These are phyloP conservation scores for Brachyopa scutellaris DNA, from an alignment of 2,888 invertebrate species.

Conservation along the genomic window DNA sequence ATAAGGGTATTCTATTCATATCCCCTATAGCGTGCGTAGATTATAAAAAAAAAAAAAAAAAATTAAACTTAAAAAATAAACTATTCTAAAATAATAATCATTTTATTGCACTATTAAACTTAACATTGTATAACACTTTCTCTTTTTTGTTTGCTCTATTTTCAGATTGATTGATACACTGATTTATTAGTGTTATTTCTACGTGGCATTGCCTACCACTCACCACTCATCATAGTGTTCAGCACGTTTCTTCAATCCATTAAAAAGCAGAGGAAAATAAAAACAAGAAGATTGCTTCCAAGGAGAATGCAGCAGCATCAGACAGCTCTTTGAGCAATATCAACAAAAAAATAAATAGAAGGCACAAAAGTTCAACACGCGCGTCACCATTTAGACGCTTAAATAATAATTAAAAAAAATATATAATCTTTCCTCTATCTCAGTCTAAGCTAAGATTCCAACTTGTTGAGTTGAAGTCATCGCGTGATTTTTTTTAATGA, in stretches of 20 bases:
- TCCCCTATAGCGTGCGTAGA: too few relatives aligned
- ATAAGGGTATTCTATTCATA: too few relatives aligned
- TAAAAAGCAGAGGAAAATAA: slow-evolving; percentile 5
- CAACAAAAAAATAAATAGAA: slow-evolving; percentile 14
- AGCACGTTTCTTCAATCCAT: slow-evolving; percentile 20
- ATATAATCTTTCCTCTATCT: slow-evolving; percentile 49
- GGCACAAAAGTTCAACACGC: slow-evolving; percentile 69
- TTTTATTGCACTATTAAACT: too few relatives aligned
- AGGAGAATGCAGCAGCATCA: slow-evolving; percentile 55
- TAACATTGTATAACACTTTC: slow-evolving; percentile 27
- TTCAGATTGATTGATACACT: slow-evolving; percentile 54
- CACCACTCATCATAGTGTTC: slow-evolving; percentile 50
- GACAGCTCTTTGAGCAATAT: slow-evolving; percentile 33
- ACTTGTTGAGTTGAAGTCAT: slow-evolving; percentile 69
- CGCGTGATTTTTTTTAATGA: slow-evolving; percentile 68
- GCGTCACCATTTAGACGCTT: slow-evolving; percentile 52
- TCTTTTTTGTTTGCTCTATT: slow-evolving; percentile 30
- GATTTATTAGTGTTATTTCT: slow-evolving; percentile 37
- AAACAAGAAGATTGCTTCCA: slow-evolving; percentile 16
- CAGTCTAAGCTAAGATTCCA: slow-evolving; percentile 65
- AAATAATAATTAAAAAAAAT: slow-evolving; percentile 22
- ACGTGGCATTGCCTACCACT: slow-evolving; percentile 63
- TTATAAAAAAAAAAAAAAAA: too few relatives aligned
- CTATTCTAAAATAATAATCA: too few relatives aligned
- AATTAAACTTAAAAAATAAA: too few relatives aligned